Base-by-base conservation (phyloP, 2,888 invertebrate species). In the Thumatha senex region DNA sequence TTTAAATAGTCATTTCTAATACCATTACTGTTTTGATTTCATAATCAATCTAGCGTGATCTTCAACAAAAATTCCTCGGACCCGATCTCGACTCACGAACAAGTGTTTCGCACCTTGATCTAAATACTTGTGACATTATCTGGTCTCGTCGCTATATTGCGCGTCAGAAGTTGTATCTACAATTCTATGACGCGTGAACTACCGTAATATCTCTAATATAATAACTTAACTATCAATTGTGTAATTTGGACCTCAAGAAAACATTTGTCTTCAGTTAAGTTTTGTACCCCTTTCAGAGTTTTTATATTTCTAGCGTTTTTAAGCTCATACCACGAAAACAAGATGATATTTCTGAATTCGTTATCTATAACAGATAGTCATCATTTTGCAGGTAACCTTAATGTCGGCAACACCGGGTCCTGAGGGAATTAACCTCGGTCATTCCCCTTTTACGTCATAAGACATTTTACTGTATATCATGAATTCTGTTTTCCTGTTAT, bases 71-170 rank as follows among this genome's bases (percentile, higher is more conserved):
- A 89, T 84, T 83, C 85, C 84, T 78, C 83, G 76, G 82, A 82
- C 82, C 82, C 82, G 80, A 83, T 87, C 85, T 85, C 85, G 78
- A 82, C 84, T 86, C 86, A 84, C 84, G 85, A 84, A 80, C 86
- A 85, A 87, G 84, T 82, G 86, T 85, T 86, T 88, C 84, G 84
- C 89, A 89, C 90, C 90, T 91, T 91, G 90, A 91, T 90, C 90
- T 90, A 89, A 90, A 91, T 91, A 88, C 87, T 86, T 87, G 83
- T 83, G 87, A 89, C 87, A 89, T 88, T 86, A 88, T 90, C 83
- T 84, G 80, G 83, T 77, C 72, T 76, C 79, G 76, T 76, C 80
- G 77, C 75, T 77, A 71, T 76, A 72, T 74, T 81, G 76, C 79
- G 73, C 74, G 78, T 81, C 77, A 77, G 77, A 72, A 80, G 75